Conservation (phyloP, 2,113 vertebrate genomes). For the Gallinago media region DNA sequence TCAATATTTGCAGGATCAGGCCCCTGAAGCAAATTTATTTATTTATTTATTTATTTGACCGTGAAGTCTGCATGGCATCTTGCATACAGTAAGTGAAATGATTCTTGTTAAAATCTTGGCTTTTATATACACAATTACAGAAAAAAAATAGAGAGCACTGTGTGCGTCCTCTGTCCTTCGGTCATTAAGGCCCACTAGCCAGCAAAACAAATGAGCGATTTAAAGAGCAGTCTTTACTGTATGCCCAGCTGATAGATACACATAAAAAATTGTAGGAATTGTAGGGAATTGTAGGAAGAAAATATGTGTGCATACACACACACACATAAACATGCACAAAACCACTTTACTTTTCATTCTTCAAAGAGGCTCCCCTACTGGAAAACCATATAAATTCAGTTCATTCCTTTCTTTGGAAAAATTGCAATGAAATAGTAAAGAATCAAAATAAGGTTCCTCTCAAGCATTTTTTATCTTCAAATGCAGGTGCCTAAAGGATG, state of each 20-base stretch:
- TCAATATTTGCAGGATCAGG: not conserved
- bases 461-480: not conserved
- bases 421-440: not conserved
- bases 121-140: not conserved
- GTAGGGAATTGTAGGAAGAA: not conserved
- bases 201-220: slow-evolving; percentile 1
- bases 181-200: not conserved
- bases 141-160: not conserved
- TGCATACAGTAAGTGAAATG: not conserved
- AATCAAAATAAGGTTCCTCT: not conserved
- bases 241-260: not conserved
- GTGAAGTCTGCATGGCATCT: not conserved
- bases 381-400: not conserved
- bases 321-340: not conserved
- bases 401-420: not conserved
- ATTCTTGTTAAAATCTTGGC: not conserved
- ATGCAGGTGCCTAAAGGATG: not conserved
- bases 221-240: not conserved
- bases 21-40: not conserved
- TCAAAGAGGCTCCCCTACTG: not conserved
- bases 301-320: not conserved
- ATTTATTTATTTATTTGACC: not conserved
- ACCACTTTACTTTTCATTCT: not conserved
- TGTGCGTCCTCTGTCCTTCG: not conserved
- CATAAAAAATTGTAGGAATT: not conserved